Conservation (phyloP, 2,113 vertebrate genomes). For the Cyprinodon tularosa region DNA sequence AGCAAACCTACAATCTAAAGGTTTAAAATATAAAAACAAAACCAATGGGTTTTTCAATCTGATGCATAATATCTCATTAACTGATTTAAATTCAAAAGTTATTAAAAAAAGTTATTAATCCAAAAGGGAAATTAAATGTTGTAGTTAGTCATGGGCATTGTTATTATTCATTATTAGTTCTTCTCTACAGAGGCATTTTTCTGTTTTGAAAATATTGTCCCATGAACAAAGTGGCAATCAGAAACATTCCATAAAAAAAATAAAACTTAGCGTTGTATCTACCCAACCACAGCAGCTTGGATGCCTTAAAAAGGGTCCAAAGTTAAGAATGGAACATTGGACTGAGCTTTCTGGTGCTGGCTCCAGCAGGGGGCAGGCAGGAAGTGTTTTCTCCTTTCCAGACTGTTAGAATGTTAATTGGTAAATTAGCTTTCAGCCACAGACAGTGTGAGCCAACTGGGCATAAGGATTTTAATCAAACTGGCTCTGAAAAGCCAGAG, state of each 20-base stretch:
- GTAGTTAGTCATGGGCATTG: background rate
- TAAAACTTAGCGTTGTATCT: background rate
- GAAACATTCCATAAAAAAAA: background rate
- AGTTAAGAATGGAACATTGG: too few relatives aligned
- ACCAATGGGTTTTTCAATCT: background rate
- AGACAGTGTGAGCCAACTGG: constrained; percentile 9
- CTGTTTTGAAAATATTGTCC: too few relatives aligned
- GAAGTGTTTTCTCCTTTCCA: background rate
- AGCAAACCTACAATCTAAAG: background rate
- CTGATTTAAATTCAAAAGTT: too few relatives aligned
- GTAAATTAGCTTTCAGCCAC: constrained; percentile 31
- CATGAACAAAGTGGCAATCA: background rate
- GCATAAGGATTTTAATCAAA: constrained; percentile 9
- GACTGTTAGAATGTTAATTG: constrained; percentile 25
- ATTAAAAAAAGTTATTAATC: too few relatives aligned
- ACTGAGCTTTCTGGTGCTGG: background rate
- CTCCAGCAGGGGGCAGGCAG: constrained; percentile 71
- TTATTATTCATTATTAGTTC: background rate
- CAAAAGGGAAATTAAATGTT: too few relatives aligned
- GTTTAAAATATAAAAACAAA: background rate
- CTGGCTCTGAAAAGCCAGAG: background rate
- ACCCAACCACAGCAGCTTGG: background rate
- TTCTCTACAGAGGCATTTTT: background rate
- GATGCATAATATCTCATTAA: background rate
- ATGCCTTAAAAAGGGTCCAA: background rate